Evolutionary conservation across 2,888 invertebrate species (phyloP), one percentile per base, ranked within the genome.

Genomic region (Leptinotarsa haldemani): DNA sequence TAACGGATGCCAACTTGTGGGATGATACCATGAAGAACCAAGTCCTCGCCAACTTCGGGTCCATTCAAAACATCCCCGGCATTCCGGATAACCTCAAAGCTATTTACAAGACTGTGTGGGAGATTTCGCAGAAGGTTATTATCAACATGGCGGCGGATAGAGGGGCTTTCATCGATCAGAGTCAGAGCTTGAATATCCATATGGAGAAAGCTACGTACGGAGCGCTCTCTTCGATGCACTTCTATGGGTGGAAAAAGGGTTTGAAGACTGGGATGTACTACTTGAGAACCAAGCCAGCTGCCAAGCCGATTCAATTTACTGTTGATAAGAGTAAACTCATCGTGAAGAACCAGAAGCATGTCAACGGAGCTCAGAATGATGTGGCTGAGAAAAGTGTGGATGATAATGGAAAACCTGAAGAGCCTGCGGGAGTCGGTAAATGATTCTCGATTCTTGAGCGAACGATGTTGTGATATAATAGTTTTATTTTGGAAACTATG

Each of bases 241-340:
- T 99, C 88, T 96, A 96, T 86, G 96, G 95, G 0, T 99, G 99
- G 99, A 94, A 95, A 88, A 91, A 94, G 88, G 99, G 99, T 4
- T 89, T 99, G 73, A 99, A 99, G 89, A 99, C 99, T 1, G 99
- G 99, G 69, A 98, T 99, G 98, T 99, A 99, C 87, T 98, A 99
- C 86, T 89, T 99, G 79, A 98, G 86, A 67, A 98, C 98, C 0
- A 98, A 97, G 85, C 97, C 99, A 7, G 99, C 99, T 0, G 97
- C 95, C 1, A 94, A 96, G 86, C 97, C 99, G 5, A 97, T 99
- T 81, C 97, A 99, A 86, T 99, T 99, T 87, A 99, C 99, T 0
- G 97, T 99, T 0, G 97, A 99, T 87, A 98, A 98, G 86, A 89
- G 90, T 0, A 93, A 91, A 82, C 66, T 74, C 1, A 63, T 75